Base-by-base conservation (phyloP, 2,797 vertebrate species). In the Pterois miles region DNA sequence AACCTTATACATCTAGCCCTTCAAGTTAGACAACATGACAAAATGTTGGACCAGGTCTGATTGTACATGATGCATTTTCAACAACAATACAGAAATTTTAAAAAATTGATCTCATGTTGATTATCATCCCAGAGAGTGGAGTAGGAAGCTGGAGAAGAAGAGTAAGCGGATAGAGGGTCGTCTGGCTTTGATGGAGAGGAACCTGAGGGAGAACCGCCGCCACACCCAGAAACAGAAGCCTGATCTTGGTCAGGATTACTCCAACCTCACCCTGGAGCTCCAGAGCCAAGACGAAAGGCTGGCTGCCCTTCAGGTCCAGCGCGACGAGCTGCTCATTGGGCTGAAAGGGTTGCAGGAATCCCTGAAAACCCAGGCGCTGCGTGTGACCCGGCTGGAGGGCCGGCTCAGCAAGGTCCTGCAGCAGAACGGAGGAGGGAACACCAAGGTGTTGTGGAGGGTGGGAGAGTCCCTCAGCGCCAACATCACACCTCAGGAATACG, bases 111-210 rank as follows among this genome's bases (percentile, higher is more conserved):
- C 5, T 57, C 14, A 29, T 48, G n/a, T 46, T 25, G 6, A 1
- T 65, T 43, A 2, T 66, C 2, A 40, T 25, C 12, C 31, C 65
- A 90, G 90, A 54, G 85, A 86, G 58, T 92, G 90, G 93, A 64
- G 86, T 50, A 90, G 76, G 65, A 95, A 93, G 74, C 53, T 90
- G 0, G 91, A 91, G 75, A 92, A 76, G 82, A 94, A 86, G 66
- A 89, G 63, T 62, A 93, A 78, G 56, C 92, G 89, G 12, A 63
- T 92, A 10, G 93, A 93, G 11, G 56, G 50, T 6, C 92, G 85
- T 65, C 63, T 96, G 38, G 85, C 77, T 3, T 79, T 90, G 9
- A 71, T 96, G 88, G 92, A 92, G 40, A 83, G 83, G 1, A 53
- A 88, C 54, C 29, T 94, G 67, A 80, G 75, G 0, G 65, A 92